Evolutionary conservation across 2,888 invertebrate species (phyloP), one percentile per base, ranked within the genome.

Genomic region (Agrotis puta): DNA sequence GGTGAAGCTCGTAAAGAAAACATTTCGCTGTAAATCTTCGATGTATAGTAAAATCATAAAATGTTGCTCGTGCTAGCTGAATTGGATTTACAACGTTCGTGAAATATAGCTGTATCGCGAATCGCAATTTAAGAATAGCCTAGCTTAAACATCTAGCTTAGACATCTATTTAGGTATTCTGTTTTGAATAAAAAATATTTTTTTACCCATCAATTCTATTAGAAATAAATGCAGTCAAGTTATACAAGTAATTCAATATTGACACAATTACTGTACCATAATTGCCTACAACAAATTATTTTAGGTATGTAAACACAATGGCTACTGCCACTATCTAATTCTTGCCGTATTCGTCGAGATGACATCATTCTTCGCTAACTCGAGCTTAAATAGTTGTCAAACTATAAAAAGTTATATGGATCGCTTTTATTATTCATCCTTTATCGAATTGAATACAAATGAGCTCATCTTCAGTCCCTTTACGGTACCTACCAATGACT

Each of bases 361-460:
- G 83, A 83, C 81, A 51, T 83, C 78, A 81, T 75, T 47, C 48
- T 58, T 63, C 54, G 51, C 61, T 58, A 74, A 45, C 64, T 47
- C 67, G 18, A n/a, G 50, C 77, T 77, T 53, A 68, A 82, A 77
- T 74, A 61, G 65, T 65, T 68, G 33, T 67, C 71, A 58, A 64
- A 59, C 66, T 70, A 70, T 74, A 70, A 70, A 39, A 77, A 63
- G 57, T 77, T 63, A 51, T 62, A 78, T 54, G 70, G 61, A 63
- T 63, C 48, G 64, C 18, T 59, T 75, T 68, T 81, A 81, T 81
- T 81, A 81, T 78, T 81, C 78, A 75, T 74, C 63, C 64, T 66
- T 77, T 65, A 74, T 71, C 68, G 70, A 68, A 77, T 68, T 67
- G 72, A 75, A 82, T 82, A 81, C 79, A 81, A 79, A 83, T 77